Percentiles rank a stretch among this genome's conserved stretches.
phyloP scores from a whole-genome alignment of 2,113 vertebrate species.

The Nothobranchius furzeri region DNA sequence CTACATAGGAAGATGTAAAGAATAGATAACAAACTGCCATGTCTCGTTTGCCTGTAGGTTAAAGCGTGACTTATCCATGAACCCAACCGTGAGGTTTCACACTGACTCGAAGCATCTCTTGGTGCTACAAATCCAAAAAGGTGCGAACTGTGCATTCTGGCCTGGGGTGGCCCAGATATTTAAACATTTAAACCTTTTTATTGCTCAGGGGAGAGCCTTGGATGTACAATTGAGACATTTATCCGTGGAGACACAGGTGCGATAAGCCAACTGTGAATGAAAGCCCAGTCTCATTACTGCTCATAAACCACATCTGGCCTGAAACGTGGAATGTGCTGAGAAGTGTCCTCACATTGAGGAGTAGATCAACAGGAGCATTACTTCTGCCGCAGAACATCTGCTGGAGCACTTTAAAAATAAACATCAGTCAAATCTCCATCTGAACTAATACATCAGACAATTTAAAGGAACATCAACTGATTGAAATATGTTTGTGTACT shows the following conservation, averaged over 20 bases:
- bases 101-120: slow-evolving; percentile 2
- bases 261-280: slow-evolving; percentile 62
- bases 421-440: background rate
- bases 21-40: background rate
- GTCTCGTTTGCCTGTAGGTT: slow-evolving; percentile 17
- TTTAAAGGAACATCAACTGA: background rate
- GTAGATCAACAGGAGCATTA: background rate
- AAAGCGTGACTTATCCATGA: slow-evolving; percentile 30
- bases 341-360: background rate
- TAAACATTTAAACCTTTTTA: slow-evolving; percentile 8
- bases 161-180: slow-evolving; percentile 39
- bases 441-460: background rate
- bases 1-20: slow-evolving; percentile 5
- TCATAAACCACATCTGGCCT: slow-evolving; percentile 41
- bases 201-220: slow-evolving; percentile 43
- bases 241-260: slow-evolving; percentile 62
- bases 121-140: slow-evolving; percentile 40
- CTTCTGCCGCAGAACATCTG: background rate
- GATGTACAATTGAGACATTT: slow-evolving; percentile 38
- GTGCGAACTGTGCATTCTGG: slow-evolving; percentile 33
- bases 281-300: slow-evolving; percentile 24
- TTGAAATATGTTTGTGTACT: background rate
- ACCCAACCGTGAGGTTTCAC: slow-evolving; percentile 44
- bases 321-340: slow-evolving; percentile 23
- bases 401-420: background rate